phyloP scores from a whole-genome alignment of 2,888 invertebrate genomes.

The Scaptomyza tumidula region DNA sequence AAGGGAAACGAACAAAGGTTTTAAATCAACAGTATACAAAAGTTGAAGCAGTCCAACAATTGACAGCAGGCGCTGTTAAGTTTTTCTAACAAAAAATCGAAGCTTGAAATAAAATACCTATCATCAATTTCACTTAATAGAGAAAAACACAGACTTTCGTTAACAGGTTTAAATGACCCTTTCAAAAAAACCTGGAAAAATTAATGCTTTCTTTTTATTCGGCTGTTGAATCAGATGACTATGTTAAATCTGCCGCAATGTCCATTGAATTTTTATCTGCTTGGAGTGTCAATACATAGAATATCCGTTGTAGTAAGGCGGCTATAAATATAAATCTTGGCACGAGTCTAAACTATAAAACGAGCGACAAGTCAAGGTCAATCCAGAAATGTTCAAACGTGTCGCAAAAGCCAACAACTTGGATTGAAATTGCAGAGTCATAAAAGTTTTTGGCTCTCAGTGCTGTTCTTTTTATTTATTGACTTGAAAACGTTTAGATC shows the following conservation, averaged over 20 bases:
- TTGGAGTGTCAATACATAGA: constrained; percentile 70
- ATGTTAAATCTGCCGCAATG: background rate
- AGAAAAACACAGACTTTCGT: background rate
- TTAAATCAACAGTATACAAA: constrained; percentile 64
- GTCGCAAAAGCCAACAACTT: constrained; percentile 34
- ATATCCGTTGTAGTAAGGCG: constrained; percentile 66
- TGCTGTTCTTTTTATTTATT: constrained; percentile 28
- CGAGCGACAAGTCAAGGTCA: constrained; percentile 22
- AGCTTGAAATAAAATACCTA: background rate
- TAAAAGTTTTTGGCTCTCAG: constrained; percentile 54
- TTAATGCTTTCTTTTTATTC: too few species aligned
- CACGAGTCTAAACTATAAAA: constrained; percentile 43
- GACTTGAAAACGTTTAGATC: constrained; percentile 26
- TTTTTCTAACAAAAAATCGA: background rate
- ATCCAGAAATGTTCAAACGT: constrained; percentile 35
- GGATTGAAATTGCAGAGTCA: constrained; percentile 56
- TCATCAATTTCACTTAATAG: background rate
- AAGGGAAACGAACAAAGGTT: constrained; percentile 53
- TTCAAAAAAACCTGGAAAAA: too few species aligned
- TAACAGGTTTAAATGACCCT: too few species aligned
- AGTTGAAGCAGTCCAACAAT: constrained; percentile 49
- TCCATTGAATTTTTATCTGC: constrained; percentile 41
- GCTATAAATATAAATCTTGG: constrained; percentile 68
- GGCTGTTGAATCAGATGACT: too few species aligned
- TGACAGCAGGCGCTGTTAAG: constrained; percentile 21